A percentile compares a stretch with the other conserved stretches of the same genome.
Evolutionary conservation across 2,888 invertebrate genomes (phyloP).

Genomic region (Phalangium opilio): DNA sequence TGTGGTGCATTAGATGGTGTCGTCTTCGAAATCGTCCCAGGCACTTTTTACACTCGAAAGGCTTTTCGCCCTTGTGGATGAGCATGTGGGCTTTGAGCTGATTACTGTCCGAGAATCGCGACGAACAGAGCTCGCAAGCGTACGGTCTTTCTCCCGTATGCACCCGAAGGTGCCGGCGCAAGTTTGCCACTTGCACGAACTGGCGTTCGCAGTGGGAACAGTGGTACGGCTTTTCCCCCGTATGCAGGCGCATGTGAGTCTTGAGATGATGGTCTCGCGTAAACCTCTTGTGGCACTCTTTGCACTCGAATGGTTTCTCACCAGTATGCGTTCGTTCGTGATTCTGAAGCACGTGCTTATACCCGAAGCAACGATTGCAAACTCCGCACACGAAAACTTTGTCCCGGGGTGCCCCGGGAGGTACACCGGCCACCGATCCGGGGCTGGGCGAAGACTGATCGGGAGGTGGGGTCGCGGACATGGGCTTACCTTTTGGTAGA

Average conservation of each 20-base stretch:
- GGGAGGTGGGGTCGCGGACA: too few species aligned
- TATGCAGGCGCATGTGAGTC: conserved; percentile 79
- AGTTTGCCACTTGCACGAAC: conserved; percentile 83
- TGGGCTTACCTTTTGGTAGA: too few species aligned
- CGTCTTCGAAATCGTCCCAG: conserved; percentile 62
- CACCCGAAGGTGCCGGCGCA: conserved; percentile 69
- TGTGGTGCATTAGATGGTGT: conserved; percentile 70
- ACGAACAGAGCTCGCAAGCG: conserved; percentile 65
- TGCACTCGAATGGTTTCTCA: conserved; percentile 83
- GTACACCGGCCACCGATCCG: too few species aligned
- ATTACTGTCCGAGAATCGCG: conserved; percentile 77
- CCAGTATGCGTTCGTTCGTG: conserved; percentile 88
- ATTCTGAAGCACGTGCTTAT: conserved; percentile 88
- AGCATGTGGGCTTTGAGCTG: conserved; percentile 75
- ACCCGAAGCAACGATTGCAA: conserved; percentile 76
- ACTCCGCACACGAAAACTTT: conserved; percentile 76
- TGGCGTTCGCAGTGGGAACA: conserved; percentile 80
- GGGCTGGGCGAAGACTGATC: too few species aligned
- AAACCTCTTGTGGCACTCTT: conserved; percentile 78
- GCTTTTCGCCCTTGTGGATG: conserved; percentile 78
- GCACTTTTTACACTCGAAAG: conserved; percentile 67
- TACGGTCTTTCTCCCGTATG: conserved; percentile 88
- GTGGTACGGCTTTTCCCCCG: conserved; percentile 82
- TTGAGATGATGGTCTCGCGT: conserved; percentile 83
- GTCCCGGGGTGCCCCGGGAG: conserved; percentile 33